phyloP scores from a whole-genome alignment of 2,113 vertebrate species.

The Saccopteryx leptura region DNA sequence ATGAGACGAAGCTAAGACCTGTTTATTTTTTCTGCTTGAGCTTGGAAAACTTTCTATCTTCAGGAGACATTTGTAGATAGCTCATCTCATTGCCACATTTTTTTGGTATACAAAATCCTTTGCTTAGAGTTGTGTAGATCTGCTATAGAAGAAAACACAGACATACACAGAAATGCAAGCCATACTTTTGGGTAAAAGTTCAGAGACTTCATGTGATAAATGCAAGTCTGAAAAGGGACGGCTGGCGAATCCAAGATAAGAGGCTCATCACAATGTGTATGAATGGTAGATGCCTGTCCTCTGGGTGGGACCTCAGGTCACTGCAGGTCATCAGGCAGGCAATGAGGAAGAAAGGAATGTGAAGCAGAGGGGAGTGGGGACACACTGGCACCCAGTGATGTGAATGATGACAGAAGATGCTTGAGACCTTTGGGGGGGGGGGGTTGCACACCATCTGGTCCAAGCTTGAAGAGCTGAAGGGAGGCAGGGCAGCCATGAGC shows the following conservation, averaged over 20 bases:
- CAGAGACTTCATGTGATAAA: neutral
- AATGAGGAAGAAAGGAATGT: neutral
- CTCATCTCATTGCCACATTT: neutral
- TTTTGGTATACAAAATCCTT: neutral
- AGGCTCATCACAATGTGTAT: neutral
- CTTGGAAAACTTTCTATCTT: neutral
- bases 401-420: neutral
- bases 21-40: neutral
- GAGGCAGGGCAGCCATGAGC: neutral
- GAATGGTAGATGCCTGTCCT: neutral
- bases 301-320: rapidly evolving
- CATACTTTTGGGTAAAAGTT: neutral
- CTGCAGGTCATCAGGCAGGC: rapidly evolving
- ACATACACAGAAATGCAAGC: neutral
- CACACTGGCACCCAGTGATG: neutral
- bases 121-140: neutral
- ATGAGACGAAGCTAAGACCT: neutral
- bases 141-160: neutral
- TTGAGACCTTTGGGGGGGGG: neutral
- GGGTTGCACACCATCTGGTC: neutral
- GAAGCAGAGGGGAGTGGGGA: neutral
- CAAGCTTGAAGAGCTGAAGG: neutral
- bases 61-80: neutral
- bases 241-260: neutral
- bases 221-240: neutral